Percentiles rank a stretch among this genome's conserved stretches.
phyloP scores from a whole-genome alignment of 2,888 invertebrate species.

The Sycophila texana region DNA sequence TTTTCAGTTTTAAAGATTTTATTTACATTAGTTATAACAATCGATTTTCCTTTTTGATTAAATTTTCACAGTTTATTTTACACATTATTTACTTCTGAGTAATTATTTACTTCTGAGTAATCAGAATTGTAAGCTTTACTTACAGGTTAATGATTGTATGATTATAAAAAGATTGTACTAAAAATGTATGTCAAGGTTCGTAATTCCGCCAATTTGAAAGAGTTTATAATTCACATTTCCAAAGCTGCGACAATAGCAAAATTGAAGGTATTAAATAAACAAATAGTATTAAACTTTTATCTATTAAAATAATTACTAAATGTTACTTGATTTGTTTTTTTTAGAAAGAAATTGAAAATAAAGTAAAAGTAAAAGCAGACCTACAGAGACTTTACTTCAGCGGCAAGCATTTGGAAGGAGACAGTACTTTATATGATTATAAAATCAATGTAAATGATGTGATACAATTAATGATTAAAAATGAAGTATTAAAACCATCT shows the following conservation, averaged over 20 bases:
- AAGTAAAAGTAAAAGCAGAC: conserved; percentile 78
- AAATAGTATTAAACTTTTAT: background rate
- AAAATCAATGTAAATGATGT: conserved; percentile 85
- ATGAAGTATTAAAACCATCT: conserved; percentile 59
- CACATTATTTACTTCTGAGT: no score
- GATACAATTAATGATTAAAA: conserved; percentile 81
- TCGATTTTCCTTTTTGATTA: no score
- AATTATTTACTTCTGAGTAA: no score
- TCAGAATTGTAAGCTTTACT: no score
- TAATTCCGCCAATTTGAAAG: conserved; percentile 3
- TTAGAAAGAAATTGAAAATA: conserved; percentile 76
- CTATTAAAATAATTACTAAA: background rate
- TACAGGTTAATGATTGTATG: no score
- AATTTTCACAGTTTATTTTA: no score
- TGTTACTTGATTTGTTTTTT: conserved; percentile 1
- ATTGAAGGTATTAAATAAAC: conserved; percentile 32
- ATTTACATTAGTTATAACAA: no score
- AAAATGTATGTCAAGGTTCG: conserved; percentile 37
- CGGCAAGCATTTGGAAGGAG: conserved; percentile 86
- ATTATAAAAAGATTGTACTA: background rate
- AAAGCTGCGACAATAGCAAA: conserved; percentile 31
- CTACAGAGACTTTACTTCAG: conserved; percentile 82
- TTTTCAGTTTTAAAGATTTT: no score
- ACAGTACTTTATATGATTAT: conserved; percentile 85
- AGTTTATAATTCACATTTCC: conserved; percentile 18